Evolutionary conservation across 2,888 invertebrate species (phyloP).

Genomic region (Alviniconcha strummeri): DNA sequence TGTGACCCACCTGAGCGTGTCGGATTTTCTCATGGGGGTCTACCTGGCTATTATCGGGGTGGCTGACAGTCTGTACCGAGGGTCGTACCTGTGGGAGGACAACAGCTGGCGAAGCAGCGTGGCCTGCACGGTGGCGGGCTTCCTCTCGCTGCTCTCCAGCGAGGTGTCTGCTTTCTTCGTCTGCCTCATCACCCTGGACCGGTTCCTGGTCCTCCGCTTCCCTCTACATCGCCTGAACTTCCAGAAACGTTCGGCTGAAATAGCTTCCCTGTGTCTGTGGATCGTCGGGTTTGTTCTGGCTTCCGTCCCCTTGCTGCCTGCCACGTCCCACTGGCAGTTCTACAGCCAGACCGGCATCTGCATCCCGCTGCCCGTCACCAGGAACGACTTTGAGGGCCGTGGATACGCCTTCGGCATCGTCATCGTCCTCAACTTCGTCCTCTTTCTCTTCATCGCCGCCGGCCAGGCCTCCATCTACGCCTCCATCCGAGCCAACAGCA

Average conservation of each 20-base stretch:
- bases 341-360: slow-evolving; percentile 18
- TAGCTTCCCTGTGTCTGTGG: not conserved
- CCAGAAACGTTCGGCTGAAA: not conserved
- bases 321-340: not conserved
- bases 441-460: not conserved
- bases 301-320: not conserved
- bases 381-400: not conserved
- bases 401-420: slow-evolving; percentile 12
- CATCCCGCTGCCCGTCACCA: not conserved
- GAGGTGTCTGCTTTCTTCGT: slow-evolving; percentile 10
- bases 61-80: slow-evolving; percentile 5
- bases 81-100: slow-evolving; percentile 21
- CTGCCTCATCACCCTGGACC: slow-evolving; percentile 20
- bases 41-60: slow-evolving; percentile 6
- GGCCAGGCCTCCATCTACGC: not conserved
- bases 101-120: not conserved
- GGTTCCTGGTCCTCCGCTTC: slow-evolving; percentile 1
- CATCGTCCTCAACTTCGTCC: slow-evolving; percentile 11
- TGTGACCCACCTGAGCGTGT: slow-evolving; percentile 11
- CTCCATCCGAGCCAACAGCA: slow-evolving; percentile 7
- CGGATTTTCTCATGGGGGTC: slow-evolving; percentile 10
- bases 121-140: slow-evolving; percentile 4
- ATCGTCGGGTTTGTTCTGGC: not conserved
- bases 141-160: slow-evolving; percentile 14
- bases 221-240: not conserved